A percentile compares a stretch with the other conserved stretches of the same genome.
Conservation (phyloP, 2,888 invertebrate species). For the Dexiosoma caninum region DNA sequence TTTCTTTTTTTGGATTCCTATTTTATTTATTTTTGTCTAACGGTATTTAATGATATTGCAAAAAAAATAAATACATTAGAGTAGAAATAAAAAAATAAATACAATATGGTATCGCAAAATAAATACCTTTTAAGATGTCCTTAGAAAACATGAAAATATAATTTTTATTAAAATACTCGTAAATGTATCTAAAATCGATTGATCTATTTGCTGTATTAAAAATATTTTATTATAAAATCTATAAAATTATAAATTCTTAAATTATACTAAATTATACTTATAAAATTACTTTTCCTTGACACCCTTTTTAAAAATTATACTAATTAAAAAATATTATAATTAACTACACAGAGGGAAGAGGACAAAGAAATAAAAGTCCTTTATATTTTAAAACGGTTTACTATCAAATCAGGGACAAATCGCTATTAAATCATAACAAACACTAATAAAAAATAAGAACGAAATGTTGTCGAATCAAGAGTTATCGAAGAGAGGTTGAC, state of each 20-base stretch:
- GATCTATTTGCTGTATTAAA: neutral
- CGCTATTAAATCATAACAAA: too few relatives aligned
- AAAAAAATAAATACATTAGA: neutral
- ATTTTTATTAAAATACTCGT: neutral
- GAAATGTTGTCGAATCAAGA: too few relatives aligned
- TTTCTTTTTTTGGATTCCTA: neutral
- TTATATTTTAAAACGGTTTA: too few relatives aligned
- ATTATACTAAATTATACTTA: neutral
- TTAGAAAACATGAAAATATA: slow-evolving; percentile 23
- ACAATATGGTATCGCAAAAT: slow-evolving; percentile 57
- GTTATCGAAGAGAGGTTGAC: too few relatives aligned
- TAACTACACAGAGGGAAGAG: too few relatives aligned
- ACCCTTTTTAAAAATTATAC: too few relatives aligned
- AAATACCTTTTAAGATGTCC: slow-evolving; percentile 46
- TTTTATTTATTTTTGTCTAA: neutral
- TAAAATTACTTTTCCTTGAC: too few relatives aligned
- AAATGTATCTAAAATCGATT: slow-evolving; percentile 32
- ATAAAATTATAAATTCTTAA: neutral
- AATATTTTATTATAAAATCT: neutral
- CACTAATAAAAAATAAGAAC: too few relatives aligned
- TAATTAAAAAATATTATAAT: too few relatives aligned
- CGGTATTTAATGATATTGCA: slow-evolving; percentile 45
- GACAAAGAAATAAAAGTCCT: too few relatives aligned
- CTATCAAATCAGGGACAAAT: too few relatives aligned
- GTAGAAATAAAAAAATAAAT: slow-evolving; percentile 17